These are phyloP conservation scores for Corydoras sp. DNA, from an alignment of 2,113 vertebrate species.

Conservation along the genomic window DNA sequence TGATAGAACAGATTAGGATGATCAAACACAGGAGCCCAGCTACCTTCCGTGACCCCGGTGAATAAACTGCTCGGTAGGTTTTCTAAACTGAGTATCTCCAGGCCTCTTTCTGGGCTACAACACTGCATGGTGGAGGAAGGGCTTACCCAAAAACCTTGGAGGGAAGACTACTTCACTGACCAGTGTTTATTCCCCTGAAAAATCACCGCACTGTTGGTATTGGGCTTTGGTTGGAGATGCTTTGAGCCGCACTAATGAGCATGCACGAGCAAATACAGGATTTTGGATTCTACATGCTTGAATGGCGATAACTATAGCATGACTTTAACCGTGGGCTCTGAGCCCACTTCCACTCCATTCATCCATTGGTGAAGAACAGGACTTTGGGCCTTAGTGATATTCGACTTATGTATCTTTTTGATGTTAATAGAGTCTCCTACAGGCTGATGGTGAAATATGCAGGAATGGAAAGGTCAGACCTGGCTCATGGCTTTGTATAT, in stretches of 20 bases:
- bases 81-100: conserved; percentile 11
- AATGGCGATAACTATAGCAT: conserved; percentile 13
- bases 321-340: background rate
- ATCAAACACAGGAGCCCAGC: conserved; percentile 28
- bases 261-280: conserved; percentile 1
- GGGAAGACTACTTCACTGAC: background rate
- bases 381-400: background rate
- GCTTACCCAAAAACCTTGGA: background rate
- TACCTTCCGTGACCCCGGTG: conserved; percentile 22
- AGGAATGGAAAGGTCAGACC: conserved; percentile 3
- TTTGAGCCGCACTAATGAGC: background rate
- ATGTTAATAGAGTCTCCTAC: conserved; percentile 1
- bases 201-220: background rate
- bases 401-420: background rate
- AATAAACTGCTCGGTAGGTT: conserved; percentile 12
- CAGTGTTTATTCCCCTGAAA: conserved; percentile 16
- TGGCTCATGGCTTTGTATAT: background rate
- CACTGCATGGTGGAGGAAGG: background rate
- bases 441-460: background rate
- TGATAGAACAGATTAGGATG: conserved; percentile 32
- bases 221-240: background rate
- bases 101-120: background rate
- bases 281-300: conserved; percentile 5
- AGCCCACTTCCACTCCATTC: background rate
- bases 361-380: background rate